phyloP scores from a whole-genome alignment of 1,140 invertebrate species.

The Drosophila sechellia region DNA sequence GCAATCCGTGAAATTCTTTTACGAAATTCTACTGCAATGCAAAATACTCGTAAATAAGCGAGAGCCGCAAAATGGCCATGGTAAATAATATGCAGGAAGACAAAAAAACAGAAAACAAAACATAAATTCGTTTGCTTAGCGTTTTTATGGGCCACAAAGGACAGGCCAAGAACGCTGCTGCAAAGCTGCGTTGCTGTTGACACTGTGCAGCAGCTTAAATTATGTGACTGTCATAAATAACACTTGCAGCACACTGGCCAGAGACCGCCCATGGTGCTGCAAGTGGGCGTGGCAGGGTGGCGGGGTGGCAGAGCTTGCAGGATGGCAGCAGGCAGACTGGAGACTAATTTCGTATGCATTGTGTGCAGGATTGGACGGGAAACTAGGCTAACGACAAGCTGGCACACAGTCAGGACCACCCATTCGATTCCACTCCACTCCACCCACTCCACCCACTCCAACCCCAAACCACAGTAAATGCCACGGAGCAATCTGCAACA shows the following conservation, averaged over 20 bases:
- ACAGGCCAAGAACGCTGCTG: constrained; percentile 17
- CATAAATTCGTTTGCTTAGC: constrained; percentile 40
- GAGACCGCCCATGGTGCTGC: constrained; percentile 34
- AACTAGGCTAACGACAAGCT: constrained; percentile 64
- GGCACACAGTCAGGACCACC: constrained; percentile 3
- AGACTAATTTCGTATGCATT: constrained; percentile 65
- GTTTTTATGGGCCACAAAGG: constrained; percentile 64
- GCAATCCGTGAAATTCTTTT: neutral
- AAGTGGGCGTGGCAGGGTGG: constrained; percentile 1
- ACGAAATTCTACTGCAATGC: constrained; percentile 4
- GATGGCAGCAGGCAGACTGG: constrained; percentile 28
- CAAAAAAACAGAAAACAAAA: constrained; percentile 21
- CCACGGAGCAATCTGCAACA: constrained; percentile 49
- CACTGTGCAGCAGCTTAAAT: constrained; percentile 59
- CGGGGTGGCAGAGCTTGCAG: neutral
- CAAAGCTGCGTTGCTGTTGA: constrained; percentile 39
- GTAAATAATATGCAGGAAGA: constrained; percentile 16
- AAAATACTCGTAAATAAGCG: constrained; percentile 15
- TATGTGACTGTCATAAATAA: constrained; percentile 74
- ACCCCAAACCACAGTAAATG: constrained; percentile 11
- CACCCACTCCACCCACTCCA: neutral
- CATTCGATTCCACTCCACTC: neutral
- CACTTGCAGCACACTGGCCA: constrained; percentile 50
- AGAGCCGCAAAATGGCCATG: neutral
- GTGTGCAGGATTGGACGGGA: constrained; percentile 34